A percentile compares a stretch with the other conserved stretches of the same genome.
Evolutionary conservation across 1,140 invertebrate genomes (phyloP).

Genomic region (Hylaeus volcanicus): DNA sequence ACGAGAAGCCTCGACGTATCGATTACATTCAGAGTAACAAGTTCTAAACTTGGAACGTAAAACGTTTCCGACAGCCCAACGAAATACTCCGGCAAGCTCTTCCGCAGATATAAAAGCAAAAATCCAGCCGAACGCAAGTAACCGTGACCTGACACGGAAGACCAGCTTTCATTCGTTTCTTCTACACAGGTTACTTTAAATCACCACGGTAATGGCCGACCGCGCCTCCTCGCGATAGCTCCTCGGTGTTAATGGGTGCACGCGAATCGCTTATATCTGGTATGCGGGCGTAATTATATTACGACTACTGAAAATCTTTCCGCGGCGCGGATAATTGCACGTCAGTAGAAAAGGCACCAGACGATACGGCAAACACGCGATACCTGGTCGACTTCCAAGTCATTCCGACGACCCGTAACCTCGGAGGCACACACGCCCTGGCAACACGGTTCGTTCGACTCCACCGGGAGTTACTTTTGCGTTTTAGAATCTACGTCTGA

Average conservation of each 20-base stretch:
- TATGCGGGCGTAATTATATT: constrained; percentile 41
- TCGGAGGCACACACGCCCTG: constrained; percentile 1
- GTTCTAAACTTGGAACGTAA: too few relatives aligned
- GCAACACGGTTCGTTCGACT: not conserved
- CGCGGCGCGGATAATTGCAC: constrained; percentile 26
- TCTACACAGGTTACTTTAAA: constrained; percentile 11
- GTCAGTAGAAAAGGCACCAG: constrained; percentile 1
- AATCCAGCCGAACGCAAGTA: too few relatives aligned
- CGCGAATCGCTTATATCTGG: constrained; percentile 10
- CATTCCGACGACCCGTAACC: constrained; percentile 10
- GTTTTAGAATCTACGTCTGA: constrained; percentile 2
- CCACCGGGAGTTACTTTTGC: not conserved
- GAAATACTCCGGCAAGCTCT: too few relatives aligned
- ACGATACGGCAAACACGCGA: constrained; percentile 23
- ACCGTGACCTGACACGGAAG: constrained; percentile 9
- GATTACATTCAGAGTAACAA: too few relatives aligned
- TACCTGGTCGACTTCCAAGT: constrained; percentile 25
- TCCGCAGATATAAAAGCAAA: too few relatives aligned
- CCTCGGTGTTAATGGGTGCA: constrained; percentile 30
- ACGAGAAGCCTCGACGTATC: too few relatives aligned
- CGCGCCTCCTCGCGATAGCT: not conserved
- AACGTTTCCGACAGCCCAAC: too few relatives aligned
- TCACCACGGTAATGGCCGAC: constrained; percentile 23
- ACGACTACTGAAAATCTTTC: constrained; percentile 40
- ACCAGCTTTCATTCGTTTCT: not conserved